Percentiles rank a stretch among this genome's conserved stretches.
Conservation (phyloP, 2,888 invertebrate species). For the Acrocera orbiculus region DNA sequence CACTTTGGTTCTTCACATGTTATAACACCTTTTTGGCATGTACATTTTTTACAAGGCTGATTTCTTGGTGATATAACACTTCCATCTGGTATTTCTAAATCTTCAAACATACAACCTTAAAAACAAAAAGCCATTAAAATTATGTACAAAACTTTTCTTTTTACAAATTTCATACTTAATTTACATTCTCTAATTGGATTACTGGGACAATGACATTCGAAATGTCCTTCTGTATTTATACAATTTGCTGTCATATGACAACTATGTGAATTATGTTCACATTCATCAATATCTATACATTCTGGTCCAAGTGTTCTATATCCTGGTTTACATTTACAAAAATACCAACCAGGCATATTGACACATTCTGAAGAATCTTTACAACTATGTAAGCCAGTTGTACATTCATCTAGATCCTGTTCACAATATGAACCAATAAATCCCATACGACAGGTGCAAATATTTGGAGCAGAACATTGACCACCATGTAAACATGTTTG, state of each 20-base stretch:
- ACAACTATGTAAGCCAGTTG: conserved; percentile 50
- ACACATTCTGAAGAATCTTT: conserved; percentile 60
- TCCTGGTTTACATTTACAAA: conserved; percentile 69
- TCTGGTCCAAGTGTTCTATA: conserved; percentile 43
- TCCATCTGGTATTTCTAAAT: conserved; percentile 42
- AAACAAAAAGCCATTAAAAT: neutral
- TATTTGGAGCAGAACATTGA: conserved; percentile 55
- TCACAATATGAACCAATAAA: conserved; percentile 71
- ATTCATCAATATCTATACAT: conserved; percentile 60
- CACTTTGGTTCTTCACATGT: conserved; percentile 50
- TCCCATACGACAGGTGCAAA: conserved; percentile 62
- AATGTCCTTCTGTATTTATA: conserved; percentile 63
- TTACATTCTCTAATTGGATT: conserved; percentile 38
- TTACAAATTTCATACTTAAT: conserved; percentile 38
- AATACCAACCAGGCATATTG: conserved; percentile 81
- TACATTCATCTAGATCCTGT: conserved; percentile 74
- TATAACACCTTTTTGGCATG: conserved; percentile 41
- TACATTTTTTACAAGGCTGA: conserved; percentile 34
- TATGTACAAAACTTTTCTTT: neutral
- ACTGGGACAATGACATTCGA: conserved; percentile 52
- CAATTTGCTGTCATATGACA: conserved; percentile 66
- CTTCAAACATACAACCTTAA: conserved; percentile 56
- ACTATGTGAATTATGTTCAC: conserved; percentile 54
- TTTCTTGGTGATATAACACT: conserved; percentile 33
- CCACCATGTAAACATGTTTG: conserved; percentile 73